Percentiles rank a stretch among this genome's conserved stretches.
Conservation (phyloP, 2,888 invertebrate species). For the Chrysomela aeneicollis region DNA sequence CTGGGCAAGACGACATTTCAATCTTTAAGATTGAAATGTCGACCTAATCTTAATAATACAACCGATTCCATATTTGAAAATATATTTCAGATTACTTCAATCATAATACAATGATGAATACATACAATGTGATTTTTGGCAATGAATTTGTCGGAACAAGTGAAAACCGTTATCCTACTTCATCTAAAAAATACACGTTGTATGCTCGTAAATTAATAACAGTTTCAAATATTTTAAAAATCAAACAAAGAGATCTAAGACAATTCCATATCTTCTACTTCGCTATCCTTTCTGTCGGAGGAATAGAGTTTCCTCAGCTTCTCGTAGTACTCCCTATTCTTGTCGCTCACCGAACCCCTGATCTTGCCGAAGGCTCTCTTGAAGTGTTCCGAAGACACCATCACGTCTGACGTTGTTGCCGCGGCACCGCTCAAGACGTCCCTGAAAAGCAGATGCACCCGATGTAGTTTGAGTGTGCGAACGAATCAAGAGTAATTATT, state of each 20-base stretch:
- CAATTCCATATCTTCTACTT: conserved; percentile 40
- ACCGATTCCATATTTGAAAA: background rate
- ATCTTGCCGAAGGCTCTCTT: conserved; percentile 78
- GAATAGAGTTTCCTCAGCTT: conserved; percentile 74
- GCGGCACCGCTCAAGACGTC: conserved; percentile 68
- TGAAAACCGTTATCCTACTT: too few relatives aligned
- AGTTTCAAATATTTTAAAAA: too few relatives aligned
- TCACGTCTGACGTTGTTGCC: conserved; percentile 55
- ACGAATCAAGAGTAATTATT: too few relatives aligned
- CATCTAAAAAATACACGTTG: too few relatives aligned
- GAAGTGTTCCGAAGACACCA: conserved; percentile 77
- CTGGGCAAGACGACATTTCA: too few relatives aligned
- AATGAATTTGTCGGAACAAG: too few relatives aligned
- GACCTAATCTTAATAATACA: background rate
- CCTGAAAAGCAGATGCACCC: conserved; percentile 62
- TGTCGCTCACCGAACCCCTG: conserved; percentile 85
- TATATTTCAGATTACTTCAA: background rate
- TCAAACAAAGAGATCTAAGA: conserved; percentile 21
- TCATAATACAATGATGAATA: too few relatives aligned
- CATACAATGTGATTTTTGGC: too few relatives aligned
- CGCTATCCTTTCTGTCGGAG: conserved; percentile 58
- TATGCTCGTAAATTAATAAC: too few relatives aligned
- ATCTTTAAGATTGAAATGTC: too few relatives aligned
- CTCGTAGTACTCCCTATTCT: conserved; percentile 82
- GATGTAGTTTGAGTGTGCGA: too few relatives aligned